Evolutionary conservation across 2,888 invertebrate species (phyloP), one percentile per base, ranked within the genome.

Genomic region (Eristalis intricaria): DNA sequence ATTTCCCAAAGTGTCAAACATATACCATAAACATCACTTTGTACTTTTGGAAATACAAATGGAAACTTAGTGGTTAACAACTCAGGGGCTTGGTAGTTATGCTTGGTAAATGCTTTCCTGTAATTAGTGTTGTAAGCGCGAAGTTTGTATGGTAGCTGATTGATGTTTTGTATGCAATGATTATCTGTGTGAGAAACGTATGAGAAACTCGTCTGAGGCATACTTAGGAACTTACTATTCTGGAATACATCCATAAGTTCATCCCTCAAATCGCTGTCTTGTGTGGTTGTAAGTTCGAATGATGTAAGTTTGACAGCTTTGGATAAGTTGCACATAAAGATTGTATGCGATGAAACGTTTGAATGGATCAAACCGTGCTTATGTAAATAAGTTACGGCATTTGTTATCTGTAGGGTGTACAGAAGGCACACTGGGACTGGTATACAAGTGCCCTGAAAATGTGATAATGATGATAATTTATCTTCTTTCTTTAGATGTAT

Each of bases 1-100:
- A 87, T 87, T 80, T 87, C 87, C 87, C 87, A 87, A 13, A 87
- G 79, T 19, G 78, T 56, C 11, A 87, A 38, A n/a, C 87, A 83
- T 56, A 87, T 84, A 0, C 87, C 87, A 23, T 87, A 87, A 0
- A 87, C 64, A 69, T 87, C 87, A 13, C 79, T 66, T 69, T 84
- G 84, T 1, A 79, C 68, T 5, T 68, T 80, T 8, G 87, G 87
- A 63, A 84, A 87, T 32, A 87, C 84, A 11, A 87, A 84, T n/a
- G 79, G 68, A 15, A 35, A 74, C 3, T 66, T 56, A 22, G 40
- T 80, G 10, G 79, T 84, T 13, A 87, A 68, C 61, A 87, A 43
- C 22, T 87, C 87, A 7, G 87, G 87, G 8, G 87, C 87, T 80
- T 87, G 87, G 15, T 84, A 80, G 38, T 87, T 87, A 63, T 84